Evolutionary conservation across 2,113 vertebrate species (phyloP), one percentile per base, ranked within the genome.

Genomic region (Abramis brama): DNA sequence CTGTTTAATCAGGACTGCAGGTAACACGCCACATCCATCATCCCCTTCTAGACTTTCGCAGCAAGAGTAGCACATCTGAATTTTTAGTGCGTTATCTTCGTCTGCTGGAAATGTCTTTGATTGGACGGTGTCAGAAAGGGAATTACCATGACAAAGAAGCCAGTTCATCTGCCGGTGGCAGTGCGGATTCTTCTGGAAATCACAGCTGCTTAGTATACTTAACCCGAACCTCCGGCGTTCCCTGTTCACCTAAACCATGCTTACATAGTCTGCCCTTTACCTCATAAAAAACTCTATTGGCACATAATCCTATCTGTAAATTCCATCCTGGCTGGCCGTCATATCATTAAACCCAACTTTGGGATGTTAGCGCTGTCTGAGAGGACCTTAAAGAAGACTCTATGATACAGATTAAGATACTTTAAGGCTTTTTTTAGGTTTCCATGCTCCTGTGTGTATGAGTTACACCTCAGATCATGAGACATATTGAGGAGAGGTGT

Each of bases 11-110:
- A 84, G 76, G 75, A 86, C 80, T 68, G 74, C 57, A 57, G 45
- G 82, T 84, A 85, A 68, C n/a, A 47, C 47, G 47, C 27, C 71
- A 70, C 85, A 89, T 86, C 89, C 84, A 89, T 91, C 86, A 88
- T 82, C 74, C 60, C 17, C 55, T 23, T n/a, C 85, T n/a, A 11
- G 19, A 71, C 33, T 39, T 43, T 71, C 9, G 0, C 4, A 36
- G 68, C 36, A 6, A 75, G 52, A 64, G 33, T n/a, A 27, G 79
- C 62, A 55, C 76, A 59, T 85, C 47, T 88, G 86, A 60, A 70
- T 74, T 86, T 64, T 79, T 78, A 76, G 30, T 60, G 52, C 55
- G 23, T 89, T 86, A 68, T 89, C 71, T 87, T 55, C 62, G 76
- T 27, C 45, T 79, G 74, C 64, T 71, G 68, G 80, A 86, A 83